These are phyloP conservation scores for Aleiodes leptofemur DNA, from an alignment of 2,888 invertebrate species.

Conservation along the genomic window DNA sequence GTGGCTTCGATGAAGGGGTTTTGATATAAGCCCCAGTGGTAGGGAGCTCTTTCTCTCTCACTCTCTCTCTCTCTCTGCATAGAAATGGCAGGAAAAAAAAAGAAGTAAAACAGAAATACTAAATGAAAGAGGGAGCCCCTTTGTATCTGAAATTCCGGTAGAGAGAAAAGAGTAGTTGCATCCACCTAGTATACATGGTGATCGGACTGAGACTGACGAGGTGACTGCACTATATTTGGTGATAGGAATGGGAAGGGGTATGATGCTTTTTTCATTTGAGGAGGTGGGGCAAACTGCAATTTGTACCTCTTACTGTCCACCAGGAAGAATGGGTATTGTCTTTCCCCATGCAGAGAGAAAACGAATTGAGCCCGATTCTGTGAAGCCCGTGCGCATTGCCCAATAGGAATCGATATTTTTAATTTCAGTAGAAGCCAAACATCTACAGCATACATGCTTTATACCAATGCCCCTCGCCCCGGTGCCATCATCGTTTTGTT, in stretches of 20 bases:
- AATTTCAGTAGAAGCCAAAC: conserved; percentile 75
- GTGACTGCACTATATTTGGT: conserved; percentile 57
- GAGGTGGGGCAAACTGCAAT: conserved; percentile 70
- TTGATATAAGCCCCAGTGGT: conserved; percentile 25
- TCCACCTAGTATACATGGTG: conserved; percentile 48
- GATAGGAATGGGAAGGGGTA: conserved; percentile 7
- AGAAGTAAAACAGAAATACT: conserved; percentile 45
- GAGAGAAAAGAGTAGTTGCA: conserved; percentile 53
- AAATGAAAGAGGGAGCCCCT: conserved; percentile 62
- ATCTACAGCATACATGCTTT: conserved; percentile 62
- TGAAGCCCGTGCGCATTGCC: conserved; percentile 68
- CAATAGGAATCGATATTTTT: conserved; percentile 75
- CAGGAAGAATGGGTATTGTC: conserved; percentile 74
- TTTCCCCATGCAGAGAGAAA: conserved; percentile 69
- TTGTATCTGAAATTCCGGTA: conserved; percentile 72
- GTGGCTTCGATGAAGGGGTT: conserved; percentile 37
- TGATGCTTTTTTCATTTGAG: conserved; percentile 46
- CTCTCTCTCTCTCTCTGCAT: conserved; percentile 23
- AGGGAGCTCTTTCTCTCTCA: conserved; percentile 11
- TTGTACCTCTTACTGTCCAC: conserved; percentile 75
- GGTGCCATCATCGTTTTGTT: background rate
- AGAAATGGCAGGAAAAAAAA: conserved; percentile 49
- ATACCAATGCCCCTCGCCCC: conserved; percentile 39
- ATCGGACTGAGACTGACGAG: conserved; percentile 52
- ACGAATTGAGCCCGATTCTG: conserved; percentile 72